phyloP scores from a whole-genome alignment of 2,797 vertebrate genomes.

The Lemur catta region DNA sequence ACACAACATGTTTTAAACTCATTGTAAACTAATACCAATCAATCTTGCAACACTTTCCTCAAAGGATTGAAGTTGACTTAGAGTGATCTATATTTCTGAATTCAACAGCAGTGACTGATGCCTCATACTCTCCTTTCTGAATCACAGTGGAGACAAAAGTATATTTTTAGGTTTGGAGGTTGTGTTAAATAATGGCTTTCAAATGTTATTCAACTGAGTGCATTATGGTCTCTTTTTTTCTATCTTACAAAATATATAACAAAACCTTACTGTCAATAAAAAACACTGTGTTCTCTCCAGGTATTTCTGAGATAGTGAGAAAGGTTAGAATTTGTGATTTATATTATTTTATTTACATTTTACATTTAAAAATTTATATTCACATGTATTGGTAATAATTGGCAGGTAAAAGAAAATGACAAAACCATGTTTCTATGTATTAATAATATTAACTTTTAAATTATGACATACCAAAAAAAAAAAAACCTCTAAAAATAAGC shows the following conservation, averaged over 20 bases:
- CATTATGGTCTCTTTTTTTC: neutral
- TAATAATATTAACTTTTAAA: conserved; percentile 1
- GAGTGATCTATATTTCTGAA: neutral
- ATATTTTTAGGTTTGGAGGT: neutral
- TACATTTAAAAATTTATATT: neutral
- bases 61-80: neutral
- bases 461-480: neutral
- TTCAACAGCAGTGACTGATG: neutral
- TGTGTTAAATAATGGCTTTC: conserved; percentile 30
- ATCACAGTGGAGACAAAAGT: neutral
- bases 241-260: neutral
- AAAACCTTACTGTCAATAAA: neutral
- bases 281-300: neutral
- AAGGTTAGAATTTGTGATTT: neutral
- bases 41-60: neutral
- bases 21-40: neutral
- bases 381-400: neutral
- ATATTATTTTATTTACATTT: neutral
- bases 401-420: neutral
- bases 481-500: neutral
- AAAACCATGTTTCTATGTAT: neutral
- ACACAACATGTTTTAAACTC: neutral
- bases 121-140: neutral
- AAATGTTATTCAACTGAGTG: neutral
- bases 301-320: neutral